Conservation (phyloP, 23 tunicate genomes). For the Ciona savignyi region DNA sequence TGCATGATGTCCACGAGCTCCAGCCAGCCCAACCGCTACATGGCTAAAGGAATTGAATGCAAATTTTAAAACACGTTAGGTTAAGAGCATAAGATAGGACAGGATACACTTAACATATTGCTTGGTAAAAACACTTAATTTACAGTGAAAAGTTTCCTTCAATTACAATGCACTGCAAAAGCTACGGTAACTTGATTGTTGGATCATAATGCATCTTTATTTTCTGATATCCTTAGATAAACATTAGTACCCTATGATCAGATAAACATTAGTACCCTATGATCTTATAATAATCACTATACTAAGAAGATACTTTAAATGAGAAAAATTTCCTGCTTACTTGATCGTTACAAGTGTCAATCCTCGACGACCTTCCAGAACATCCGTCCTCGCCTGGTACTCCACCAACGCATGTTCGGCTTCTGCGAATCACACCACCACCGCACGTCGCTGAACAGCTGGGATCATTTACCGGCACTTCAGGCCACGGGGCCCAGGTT, state of each 20-base stretch:
- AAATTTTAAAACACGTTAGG: too few species aligned
- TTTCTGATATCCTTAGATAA: too few species aligned
- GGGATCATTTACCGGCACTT: slow-evolving; percentile 4
- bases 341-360: slow-evolving; percentile 43
- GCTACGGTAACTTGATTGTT: too few species aligned
- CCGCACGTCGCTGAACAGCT: slow-evolving; percentile 51
- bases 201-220: too few species aligned
- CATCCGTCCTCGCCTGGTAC: slow-evolving; percentile 60
- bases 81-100: too few species aligned
- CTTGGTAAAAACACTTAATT: too few species aligned
- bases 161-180: too few species aligned
- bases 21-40: slow-evolving; percentile 60
- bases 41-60: too few species aligned
- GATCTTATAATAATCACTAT: not conserved
- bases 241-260: too few species aligned
- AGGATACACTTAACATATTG: too few species aligned
- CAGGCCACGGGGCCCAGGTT: slow-evolving; percentile 45
- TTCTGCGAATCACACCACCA: slow-evolving; percentile 29
- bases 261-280: too few species aligned
- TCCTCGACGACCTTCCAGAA: slow-evolving; percentile 17
- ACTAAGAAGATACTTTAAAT: not conserved
- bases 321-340: slow-evolving; percentile 12
- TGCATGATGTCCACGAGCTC: slow-evolving; percentile 54
- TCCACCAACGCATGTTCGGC: slow-evolving; percentile 47
- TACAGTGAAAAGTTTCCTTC: not conserved